Evolutionary conservation across 2,888 invertebrate genomes (phyloP), one percentile per base, ranked within the genome.

Genomic region (Perizoma affinitatum): DNA sequence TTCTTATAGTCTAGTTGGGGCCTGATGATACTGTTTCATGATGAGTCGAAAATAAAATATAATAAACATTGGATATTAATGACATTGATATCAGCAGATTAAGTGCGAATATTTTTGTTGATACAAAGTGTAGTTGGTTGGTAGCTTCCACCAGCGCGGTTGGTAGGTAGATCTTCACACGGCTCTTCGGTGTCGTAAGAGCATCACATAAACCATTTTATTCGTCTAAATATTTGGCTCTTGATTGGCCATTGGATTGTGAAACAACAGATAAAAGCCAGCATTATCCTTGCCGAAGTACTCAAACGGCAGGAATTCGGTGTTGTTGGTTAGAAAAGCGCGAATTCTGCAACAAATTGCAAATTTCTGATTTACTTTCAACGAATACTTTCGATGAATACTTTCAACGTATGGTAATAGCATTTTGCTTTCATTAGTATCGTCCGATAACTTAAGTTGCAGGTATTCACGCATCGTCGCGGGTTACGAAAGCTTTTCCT

Each of bases 401-500:
- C 0, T 6, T 55, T 53, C 66, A 70, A 61, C 66, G 63, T 63
- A 64, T 63, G 59, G 59, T 59, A 63, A 58, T 63, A 65, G 61
- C 49, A 67, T 69, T 74, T 68, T 65, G 53, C 59, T 69, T 66
- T 65, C 61, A 34, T 55, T 54, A 61, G 61, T 72, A 74, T 77
- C 71, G 71, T 71, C 75, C 74, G 63, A 44, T 47, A 61, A 22
- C 22, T 38, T 38, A 7, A 6, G 38, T 4, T 38, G 7, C 38
- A 36, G 5, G 7, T 52, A 53, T 43, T 41, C 10, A 75, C 68
- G 58, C 54, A 71, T 72, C 74, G 78, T 72, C 65, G 72, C 75
- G 69, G 60, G 54, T 81, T 79, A 76, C 77, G 79, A 80, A 81
- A 85, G 78, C 76, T 79, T 74, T 76, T 50, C 50, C 34, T 46